Base-by-base conservation (phyloP, 2,888 invertebrate species). In the Cyaniris semiargus region DNA sequence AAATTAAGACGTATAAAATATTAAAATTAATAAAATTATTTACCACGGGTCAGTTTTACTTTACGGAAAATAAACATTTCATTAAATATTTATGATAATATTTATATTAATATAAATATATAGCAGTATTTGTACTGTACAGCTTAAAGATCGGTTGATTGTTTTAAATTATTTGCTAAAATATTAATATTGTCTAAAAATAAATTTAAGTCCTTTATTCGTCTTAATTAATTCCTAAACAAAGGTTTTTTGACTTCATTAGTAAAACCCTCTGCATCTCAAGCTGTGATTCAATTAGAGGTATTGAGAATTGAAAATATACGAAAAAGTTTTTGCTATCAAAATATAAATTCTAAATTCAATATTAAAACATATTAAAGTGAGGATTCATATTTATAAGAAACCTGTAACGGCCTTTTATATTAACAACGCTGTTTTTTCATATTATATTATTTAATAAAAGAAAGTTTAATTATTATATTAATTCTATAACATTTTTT, bases 181-280 rank as follows among this genome's bases (percentile, higher is more conserved):
- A 23, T 4, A 27, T 60, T 60, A 15, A 23, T 23, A 23, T 60
- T 60, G 8, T 21, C 8, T 10, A 8, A 23, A 60, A 27, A 27
- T 4, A 23, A 60, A 23, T 60, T 13, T 13, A 21, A 60, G 23
- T 60, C 60, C 10, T 60, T 60, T 23, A 23, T 23, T 60, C 58
- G 58, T 60, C 8, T 60, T 60, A 60, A 23, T 60, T 60, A 60
- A 60, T 60, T 27, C 21, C 60, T 60, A 23, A 60, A 60, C 60
- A 60, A 60, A 15, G 60, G 3, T 60, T 23, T 23, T 60, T 23
- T 23, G 60, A 10, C 23, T 60, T 10, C 18, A 53, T 58, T n/a
- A n/a, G 56, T 21, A 18, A 8, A 58, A 7, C 1, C 7, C 6
- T 58, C 58, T 21, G n/a, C 3, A n/a, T 10, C 58, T 58, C 58